Evolutionary conservation across 1,140 invertebrate genomes (phyloP), one percentile per base, ranked within the genome.

Genomic region (Drosophila asahinai): DNA sequence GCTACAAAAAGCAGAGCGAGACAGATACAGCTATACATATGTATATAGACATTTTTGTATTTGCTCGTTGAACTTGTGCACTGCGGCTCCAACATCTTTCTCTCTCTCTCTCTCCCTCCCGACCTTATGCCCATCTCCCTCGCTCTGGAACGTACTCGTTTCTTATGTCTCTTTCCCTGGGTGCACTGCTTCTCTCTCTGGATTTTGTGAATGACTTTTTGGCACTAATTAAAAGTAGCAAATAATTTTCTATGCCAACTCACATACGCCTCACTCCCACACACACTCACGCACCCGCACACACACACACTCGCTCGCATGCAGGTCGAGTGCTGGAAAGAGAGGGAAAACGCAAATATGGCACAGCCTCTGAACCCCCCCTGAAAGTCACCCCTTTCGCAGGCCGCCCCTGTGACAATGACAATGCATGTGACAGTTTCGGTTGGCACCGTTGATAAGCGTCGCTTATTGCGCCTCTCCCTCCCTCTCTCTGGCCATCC

Each of bases 201-300:
- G 71, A 77, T 77, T 77, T 83, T 76, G 57, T 87, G 77, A 77
- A 81, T 84, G 84, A 89, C 86, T 81, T 87, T 84, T 89, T 87
- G 83, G 78, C 86, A 89, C 84, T 87, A 89, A 89, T 89, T 89
- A 89, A 87, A 89, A 87, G 81, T 81, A 81, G 78, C 78, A 89
- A 89, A 89, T 89, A 79, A 77, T 87, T 86, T 82, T 77, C 64
- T 77, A 68, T 86, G 66, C 75, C 75, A 86, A 80, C 77, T 71
- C 67, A 66, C 73, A 64, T 51, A 70, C 55, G 25, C 54, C 61
- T 22, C 43, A 51, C 52, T 22, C 52, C 9, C 71, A 64, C 77
- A 61, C 64, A 63, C 73, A 49, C 38, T 49, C 25, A 22, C 54
- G 52, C 52, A 42, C 43, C 27, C 59, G 27, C 54, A 45, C 52